Base-by-base conservation (phyloP, 2,888 invertebrate genomes). In the Pristionchus fissidentatus region DNA sequence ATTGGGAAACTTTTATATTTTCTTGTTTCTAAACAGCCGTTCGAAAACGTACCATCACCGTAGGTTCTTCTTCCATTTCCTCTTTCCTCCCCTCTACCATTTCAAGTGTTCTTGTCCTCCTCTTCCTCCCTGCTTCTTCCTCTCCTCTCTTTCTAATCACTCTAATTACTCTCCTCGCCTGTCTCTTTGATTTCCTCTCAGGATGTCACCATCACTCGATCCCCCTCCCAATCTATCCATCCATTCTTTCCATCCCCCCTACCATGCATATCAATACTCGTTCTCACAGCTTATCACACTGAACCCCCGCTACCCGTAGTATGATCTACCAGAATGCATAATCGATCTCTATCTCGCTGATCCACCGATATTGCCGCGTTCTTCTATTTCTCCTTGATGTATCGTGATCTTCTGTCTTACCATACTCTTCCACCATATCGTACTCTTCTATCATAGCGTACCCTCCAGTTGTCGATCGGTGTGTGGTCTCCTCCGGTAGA, bases 181-280 rank as follows among this genome's bases (percentile, higher is more conserved):
- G 46, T 75, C 49, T 19, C 49, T 75, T 75, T 49, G 46, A 75
- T 49, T 75, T 46, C 75, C 32, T 7, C 32, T 32, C 49, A n/a
- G 35, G 75, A 49, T 52, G 75, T 75, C 49, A 75, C 73, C 73
- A 73, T 73, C 70, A 22, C 38, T 70, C 70, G 38, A n/a, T 35
- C 26, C 13, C 26, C 41, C 70, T 43, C 43, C 13, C n/a, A n/a
- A n/a, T n/a, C n/a, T n/a, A n/a, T n/a, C n/a, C n/a, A n/a, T n/a
- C n/a, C n/a, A n/a, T n/a, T n/a, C n/a, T n/a, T 15, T 7, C 55
- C 22, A 13, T 13, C n/a, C 22, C 55, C 55, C 38, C 70, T 70
- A 70, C 43, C 70, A 70, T 62, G 38, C 38, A 35, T 70, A 70
- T 70, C 70, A 70, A 70, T 70, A 70, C 70, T 70, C 70, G 70